Percentiles rank a stretch among this genome's conserved stretches.
These are phyloP conservation scores for Hyperoplus lanceolatus DNA, from an alignment of 2,797 vertebrate species.

Conservation along the genomic window DNA sequence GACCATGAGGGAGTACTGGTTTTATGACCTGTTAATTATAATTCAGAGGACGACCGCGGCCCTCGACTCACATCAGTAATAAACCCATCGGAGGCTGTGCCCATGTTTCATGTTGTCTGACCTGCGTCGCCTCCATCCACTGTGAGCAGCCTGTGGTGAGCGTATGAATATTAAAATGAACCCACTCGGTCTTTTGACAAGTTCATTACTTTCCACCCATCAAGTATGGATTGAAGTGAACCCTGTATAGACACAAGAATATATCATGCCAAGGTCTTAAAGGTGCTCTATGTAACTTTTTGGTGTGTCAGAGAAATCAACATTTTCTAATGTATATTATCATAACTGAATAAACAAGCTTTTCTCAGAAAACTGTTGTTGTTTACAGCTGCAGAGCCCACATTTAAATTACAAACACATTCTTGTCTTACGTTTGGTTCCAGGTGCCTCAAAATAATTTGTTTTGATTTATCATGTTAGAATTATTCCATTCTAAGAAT, in stretches of 20 bases:
- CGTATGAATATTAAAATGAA: constrained; percentile 48
- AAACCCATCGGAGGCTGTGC: constrained; percentile 27
- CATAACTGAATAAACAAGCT: no score
- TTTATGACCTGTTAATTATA: constrained; percentile 54
- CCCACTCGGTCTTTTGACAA: constrained; percentile 19
- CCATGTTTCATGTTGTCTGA: constrained; percentile 47
- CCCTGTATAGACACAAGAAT: neutral
- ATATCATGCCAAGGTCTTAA: neutral
- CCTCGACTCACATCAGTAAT: constrained; percentile 48
- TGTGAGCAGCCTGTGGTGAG: constrained; percentile 3
- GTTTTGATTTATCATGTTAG: no score
- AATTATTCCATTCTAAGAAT: no score
- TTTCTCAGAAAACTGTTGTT: no score
- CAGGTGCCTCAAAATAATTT: no score
- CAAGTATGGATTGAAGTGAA: constrained; percentile 1
- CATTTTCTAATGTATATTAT: no score
- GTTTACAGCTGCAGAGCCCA: no score
- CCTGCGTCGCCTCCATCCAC: neutral
- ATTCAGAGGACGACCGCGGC: constrained; percentile 25
- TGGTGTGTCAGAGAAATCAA: no score
- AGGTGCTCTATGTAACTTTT: neutral
- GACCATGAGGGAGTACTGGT: constrained; percentile 12
- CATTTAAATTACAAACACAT: no score
- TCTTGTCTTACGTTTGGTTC: no score
- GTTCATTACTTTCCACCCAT: constrained; percentile 31